Base-by-base conservation (phyloP, 1,140 invertebrate genomes). In the Batillaria attramentaria region DNA sequence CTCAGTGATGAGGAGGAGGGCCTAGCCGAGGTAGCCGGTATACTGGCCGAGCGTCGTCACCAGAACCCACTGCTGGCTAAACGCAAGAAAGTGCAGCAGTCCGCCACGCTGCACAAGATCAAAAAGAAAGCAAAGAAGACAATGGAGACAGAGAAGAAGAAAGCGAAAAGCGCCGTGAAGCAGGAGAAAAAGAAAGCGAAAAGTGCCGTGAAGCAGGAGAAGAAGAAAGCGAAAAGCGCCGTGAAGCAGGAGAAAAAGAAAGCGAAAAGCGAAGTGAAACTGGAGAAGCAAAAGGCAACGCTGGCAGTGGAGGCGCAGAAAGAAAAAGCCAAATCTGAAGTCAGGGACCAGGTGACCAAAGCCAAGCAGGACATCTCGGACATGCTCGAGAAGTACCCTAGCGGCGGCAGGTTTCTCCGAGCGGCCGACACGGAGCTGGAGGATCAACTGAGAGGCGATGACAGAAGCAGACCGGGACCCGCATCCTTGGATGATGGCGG, bases 321-420 rank as follows among this genome's bases (percentile, higher is more conserved):
- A 39, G 24, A 46, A 70, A 70, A 46, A 70, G 68, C 68, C 6
- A 70, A 46, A 39, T 13, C 50, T 31, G 68, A 24, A 20, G 18
- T 70, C 3, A 70, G 50, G 50, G 68, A 70, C 43, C 24, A 70
- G 33, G 68, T 31, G 41, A 70, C 39, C 31, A 70, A 31, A 13
- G 68, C 68, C 3, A 70, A 70, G 50, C 41, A 43, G n/a, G 41
- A 42, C 8, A 70, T 70, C 18, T 13, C 43, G 4, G 68, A 33
- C 43, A 70, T 70, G 68, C 33, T 70, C n/a, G n/a, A n/a, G 42
- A 42, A 70, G 28, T 70, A 70, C 24, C 68, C 68, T 16, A 28
- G 4, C 24, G 35, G 41, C 39, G 35, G 41, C 39, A 70, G 68
- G 20, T n/a, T 43, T 46, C 5, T 31, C 3, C 68, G 68, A 3